Conservation (phyloP, 1,140 invertebrate species). For the Drosophila cardini region DNA sequence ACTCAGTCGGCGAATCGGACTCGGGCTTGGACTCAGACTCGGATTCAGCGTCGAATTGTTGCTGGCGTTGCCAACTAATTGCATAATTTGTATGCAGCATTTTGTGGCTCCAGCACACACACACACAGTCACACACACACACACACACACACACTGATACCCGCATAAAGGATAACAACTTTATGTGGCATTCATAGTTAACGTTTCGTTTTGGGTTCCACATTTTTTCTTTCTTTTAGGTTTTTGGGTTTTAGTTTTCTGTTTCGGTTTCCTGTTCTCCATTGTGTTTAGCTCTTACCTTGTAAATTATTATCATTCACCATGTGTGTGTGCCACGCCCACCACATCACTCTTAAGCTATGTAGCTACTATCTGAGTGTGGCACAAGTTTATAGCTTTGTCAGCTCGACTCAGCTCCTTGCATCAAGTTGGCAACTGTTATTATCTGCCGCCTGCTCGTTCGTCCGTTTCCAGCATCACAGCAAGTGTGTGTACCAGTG, state of each 20-base stretch:
- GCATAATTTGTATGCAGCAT: slow-evolving; percentile 83
- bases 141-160: neutral
- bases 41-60: slow-evolving; percentile 17
- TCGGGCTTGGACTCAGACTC: slow-evolving; percentile 36
- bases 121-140: slow-evolving; percentile 9
- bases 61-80: slow-evolving; percentile 63
- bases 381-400: slow-evolving; percentile 47
- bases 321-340: slow-evolving; percentile 13
- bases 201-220: slow-evolving; percentile 26
- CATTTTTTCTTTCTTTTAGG: slow-evolving; percentile 10
- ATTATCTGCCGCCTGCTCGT: slow-evolving; percentile 70
- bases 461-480: slow-evolving; percentile 40
- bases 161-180: slow-evolving; percentile 54
- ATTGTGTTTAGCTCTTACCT: slow-evolving; percentile 69
- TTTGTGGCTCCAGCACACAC: slow-evolving; percentile 36
- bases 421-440: slow-evolving; percentile 70
- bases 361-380: slow-evolving; percentile 34
- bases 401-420: slow-evolving; percentile 29
- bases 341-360: slow-evolving; percentile 25
- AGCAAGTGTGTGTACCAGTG: slow-evolving; percentile 18
- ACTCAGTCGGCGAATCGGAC: slow-evolving; percentile 20
- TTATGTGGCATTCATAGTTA: slow-evolving; percentile 46
- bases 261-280: slow-evolving; percentile 24
- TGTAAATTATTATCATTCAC: slow-evolving; percentile 75
- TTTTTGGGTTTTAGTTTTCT: slow-evolving; percentile 31